Base-by-base conservation (phyloP, 2,113 vertebrate genomes). In the Coryphaenoides rupestris region DNA sequence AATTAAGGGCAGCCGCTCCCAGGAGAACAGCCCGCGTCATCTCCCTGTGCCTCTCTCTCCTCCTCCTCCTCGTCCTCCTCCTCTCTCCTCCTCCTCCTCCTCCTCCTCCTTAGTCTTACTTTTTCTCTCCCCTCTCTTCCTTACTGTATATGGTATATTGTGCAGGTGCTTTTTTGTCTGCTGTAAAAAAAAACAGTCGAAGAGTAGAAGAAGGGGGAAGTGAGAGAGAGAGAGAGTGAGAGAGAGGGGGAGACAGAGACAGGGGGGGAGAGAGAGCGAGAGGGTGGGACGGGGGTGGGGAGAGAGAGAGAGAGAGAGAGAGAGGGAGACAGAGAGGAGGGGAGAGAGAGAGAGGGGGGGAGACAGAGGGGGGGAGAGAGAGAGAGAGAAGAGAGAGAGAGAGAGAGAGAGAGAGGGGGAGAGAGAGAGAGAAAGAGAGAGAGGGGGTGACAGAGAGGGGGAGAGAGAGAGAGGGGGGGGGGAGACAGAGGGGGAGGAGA, bases 1-100 rank as follows among this genome's bases (percentile, higher is more conserved):
- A 90, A 91, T 90, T 89, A 89, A 90, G 86, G 80, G 78, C 85
- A 88, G 72, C 46, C 56, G 69, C 68, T 87, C 87, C 81, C 88
- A 52, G 5, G 75, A 79, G 86, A 85, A 10, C 4, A 47, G 63
- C 62, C 52, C 13, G 17, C 68, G 24, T 77, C 77, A 64, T 74
- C 66, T 74, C 69, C 62, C 46, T 64, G 5, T 56, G 54, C 56
- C 28, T 72, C 55, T 6, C 55, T 22, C 19, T 21, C n/a, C 65
- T 24, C 21, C 47, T 63, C 55, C 49, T 72, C 72, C 65, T 65
- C 62, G 68, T 63, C n/a, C 2, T 40, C 16, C 19, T 9, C 19
- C 28, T 22, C 17, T 40, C 49, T 24, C 55, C 9, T 47, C 73
- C 46, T 62, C 40, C 66, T 68, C 47, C 67, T 79, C 74, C 75